phyloP scores from a whole-genome alignment of 2,113 vertebrate genomes.

The Serranochromis macrocephalus region DNA sequence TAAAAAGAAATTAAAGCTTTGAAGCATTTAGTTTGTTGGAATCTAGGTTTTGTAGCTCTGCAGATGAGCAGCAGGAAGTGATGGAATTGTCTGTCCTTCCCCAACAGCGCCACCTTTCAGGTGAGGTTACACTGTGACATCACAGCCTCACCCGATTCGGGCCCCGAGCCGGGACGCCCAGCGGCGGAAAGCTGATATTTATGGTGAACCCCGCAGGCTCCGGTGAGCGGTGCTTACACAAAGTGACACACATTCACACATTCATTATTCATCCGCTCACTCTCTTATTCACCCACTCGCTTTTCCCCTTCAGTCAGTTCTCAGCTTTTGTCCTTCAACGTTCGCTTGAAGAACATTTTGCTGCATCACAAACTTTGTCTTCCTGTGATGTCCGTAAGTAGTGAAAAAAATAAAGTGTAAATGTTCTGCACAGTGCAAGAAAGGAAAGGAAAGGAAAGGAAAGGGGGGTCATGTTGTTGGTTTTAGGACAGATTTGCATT shows the following conservation, averaged over 20 bases:
- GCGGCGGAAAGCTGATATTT: neutral
- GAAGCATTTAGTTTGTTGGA: neutral
- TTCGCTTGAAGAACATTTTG: neutral
- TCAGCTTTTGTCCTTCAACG: neutral
- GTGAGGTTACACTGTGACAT: slow-evolving; percentile 1
- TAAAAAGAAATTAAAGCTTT: neutral
- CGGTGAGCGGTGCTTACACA: neutral
- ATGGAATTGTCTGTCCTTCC: neutral
- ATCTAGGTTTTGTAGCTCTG: neutral
- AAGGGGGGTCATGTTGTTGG: neutral
- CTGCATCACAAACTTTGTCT: neutral
- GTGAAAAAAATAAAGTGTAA: neutral
- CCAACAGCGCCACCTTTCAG: neutral
- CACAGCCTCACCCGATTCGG: neutral
- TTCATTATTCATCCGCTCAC: slow-evolving; percentile 35
- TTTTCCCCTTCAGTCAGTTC: neutral
- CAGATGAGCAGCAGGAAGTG: neutral
- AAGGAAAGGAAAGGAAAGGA: rapidly evolving
- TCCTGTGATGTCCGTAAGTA: neutral
- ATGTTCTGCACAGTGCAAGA: neutral
- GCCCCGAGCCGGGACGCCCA: neutral
- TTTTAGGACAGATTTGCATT: neutral
- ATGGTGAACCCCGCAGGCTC: neutral
- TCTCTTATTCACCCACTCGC: neutral
- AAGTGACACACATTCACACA: slow-evolving; percentile 25